Conservation (phyloP, 2,888 invertebrate species). For the Eumacrocentrus americanus region DNA sequence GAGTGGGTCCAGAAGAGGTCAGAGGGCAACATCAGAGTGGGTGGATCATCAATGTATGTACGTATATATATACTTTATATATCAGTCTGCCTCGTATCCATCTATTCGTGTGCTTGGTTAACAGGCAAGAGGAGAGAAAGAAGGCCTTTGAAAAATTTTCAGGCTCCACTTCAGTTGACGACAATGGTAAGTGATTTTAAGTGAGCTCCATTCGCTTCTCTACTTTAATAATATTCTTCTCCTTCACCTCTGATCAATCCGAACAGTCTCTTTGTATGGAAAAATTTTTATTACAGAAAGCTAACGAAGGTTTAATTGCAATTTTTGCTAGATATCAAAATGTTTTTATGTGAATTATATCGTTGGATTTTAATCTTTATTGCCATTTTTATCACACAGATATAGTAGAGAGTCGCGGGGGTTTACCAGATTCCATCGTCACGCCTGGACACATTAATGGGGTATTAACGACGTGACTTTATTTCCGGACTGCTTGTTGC, state of each 20-base stretch:
- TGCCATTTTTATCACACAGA: too few species aligned
- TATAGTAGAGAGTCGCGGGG: background rate
- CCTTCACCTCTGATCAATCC: background rate
- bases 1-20: background rate
- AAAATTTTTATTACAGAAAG: too few species aligned
- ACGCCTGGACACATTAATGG: slow-evolving; percentile 22
- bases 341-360: too few species aligned
- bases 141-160: too few species aligned
- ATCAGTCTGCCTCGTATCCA: background rate
- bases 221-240: background rate
- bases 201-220: background rate
- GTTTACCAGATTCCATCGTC: background rate
- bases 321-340: too few species aligned
- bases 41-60: background rate
- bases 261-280: too few species aligned
- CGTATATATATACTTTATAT: background rate
- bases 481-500: slow-evolving; percentile 51
- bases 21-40: background rate
- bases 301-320: too few species aligned
- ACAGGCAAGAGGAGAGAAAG: too few species aligned
- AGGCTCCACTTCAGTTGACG: too few species aligned
- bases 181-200: background rate
- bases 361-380: too few species aligned
- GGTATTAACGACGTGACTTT: slow-evolving; percentile 48
- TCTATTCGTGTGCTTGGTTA: background rate